Conservation (phyloP, 2,888 invertebrate genomes). For the Orchesella flavescens region DNA sequence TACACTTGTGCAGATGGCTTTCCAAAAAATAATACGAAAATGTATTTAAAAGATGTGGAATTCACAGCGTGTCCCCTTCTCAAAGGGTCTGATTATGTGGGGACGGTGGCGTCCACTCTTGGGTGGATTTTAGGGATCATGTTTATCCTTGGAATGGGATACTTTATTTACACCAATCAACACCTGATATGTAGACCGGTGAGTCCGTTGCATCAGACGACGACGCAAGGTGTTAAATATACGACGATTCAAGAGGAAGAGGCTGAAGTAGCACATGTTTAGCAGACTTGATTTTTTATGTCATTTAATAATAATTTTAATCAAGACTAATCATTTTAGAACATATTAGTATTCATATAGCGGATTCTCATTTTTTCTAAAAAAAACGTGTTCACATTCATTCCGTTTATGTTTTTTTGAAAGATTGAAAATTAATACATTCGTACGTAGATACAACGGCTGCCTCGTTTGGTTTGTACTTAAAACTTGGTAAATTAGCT, state of each 20-base stretch:
- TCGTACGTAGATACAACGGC: too few relatives aligned
- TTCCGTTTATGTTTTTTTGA: too few relatives aligned
- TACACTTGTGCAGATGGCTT: slow-evolving; percentile 76
- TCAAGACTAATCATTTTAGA: too few relatives aligned
- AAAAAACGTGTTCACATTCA: too few relatives aligned
- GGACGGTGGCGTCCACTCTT: slow-evolving; percentile 75
- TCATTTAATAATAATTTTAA: too few relatives aligned
- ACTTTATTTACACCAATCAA: slow-evolving; percentile 80
- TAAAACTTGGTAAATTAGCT: too few relatives aligned
- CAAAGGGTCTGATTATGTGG: slow-evolving; percentile 72
- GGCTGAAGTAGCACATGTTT: slow-evolving; percentile 74
- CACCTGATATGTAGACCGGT: slow-evolving; percentile 78
- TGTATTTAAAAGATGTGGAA: slow-evolving; percentile 68
- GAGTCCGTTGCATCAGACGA: slow-evolving; percentile 79
- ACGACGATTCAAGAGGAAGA: slow-evolving; percentile 81
- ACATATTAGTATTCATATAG: too few relatives aligned
- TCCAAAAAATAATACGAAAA: slow-evolving; percentile 72
- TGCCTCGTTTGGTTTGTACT: too few relatives aligned
- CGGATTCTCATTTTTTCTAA: too few relatives aligned
- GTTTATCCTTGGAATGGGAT: slow-evolving; percentile 77
- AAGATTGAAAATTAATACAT: too few relatives aligned
- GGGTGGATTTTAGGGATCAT: slow-evolving; percentile 77
- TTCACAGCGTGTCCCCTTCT: slow-evolving; percentile 71
- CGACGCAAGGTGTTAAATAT: slow-evolving; percentile 83
- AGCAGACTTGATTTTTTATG: too few relatives aligned